Conservation (phyloP, 2,797 vertebrate species). For the Gymnothorax reevesii region DNA sequence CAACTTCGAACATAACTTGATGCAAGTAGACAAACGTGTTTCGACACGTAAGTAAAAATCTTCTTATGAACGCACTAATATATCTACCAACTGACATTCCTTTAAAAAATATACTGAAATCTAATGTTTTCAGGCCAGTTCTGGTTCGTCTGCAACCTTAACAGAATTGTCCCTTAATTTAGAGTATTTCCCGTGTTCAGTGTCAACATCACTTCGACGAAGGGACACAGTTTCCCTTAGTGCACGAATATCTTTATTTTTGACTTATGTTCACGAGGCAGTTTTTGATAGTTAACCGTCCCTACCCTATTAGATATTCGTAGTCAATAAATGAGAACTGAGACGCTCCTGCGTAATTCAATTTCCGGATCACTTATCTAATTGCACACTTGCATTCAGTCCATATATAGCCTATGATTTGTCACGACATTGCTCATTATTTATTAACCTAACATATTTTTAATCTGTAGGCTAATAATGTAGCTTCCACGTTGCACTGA, state of each 20-base stretch:
- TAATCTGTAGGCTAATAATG: background rate
- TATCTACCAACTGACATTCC: background rate
- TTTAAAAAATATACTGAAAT: background rate
- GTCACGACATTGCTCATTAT: background rate
- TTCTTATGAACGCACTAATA: conserved; percentile 8
- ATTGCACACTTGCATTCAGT: background rate
- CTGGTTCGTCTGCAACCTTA: no score
- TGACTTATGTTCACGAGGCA: background rate
- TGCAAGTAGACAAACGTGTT: background rate
- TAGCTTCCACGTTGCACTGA: background rate
- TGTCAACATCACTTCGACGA: background rate
- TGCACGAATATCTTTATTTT: background rate
- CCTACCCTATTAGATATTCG: background rate
- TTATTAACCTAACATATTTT: background rate
- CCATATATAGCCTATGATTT: background rate
- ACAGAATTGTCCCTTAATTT: no score
- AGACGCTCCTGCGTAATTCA: background rate
- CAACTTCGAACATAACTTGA: conserved; percentile 6
- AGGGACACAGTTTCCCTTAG: background rate
- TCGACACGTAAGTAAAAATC: background rate
- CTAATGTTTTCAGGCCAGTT: background rate
- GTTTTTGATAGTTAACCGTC: conserved; percentile 21
- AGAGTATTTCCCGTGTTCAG: no score
- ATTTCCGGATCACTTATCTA: background rate
- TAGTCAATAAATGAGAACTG: conserved; percentile 5